Evolutionary conservation across 2,888 invertebrate species (phyloP).

Genomic region (Acleris cristana): DNA sequence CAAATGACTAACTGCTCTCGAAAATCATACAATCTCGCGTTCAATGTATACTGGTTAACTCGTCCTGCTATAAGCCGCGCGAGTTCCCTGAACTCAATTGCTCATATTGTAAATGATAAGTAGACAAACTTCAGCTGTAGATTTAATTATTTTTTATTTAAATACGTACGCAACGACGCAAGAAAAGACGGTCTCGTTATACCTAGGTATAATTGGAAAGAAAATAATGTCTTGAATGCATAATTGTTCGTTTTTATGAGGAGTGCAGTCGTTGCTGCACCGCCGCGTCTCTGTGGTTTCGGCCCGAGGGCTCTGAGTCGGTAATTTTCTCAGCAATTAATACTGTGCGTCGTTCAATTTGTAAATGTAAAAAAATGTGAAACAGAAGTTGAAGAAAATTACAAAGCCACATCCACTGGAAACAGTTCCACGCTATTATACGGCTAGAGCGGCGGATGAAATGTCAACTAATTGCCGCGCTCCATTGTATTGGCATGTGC

Average conservation of each 20-base stretch:
- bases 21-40: conserved; percentile 53
- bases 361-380: conserved; percentile 72
- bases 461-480: conserved; percentile 63
- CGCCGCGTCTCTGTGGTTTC: conserved; percentile 70
- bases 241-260: conserved; percentile 73
- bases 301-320: conserved; percentile 61
- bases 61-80: conserved; percentile 24
- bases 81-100: conserved; percentile 18
- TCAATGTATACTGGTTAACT: conserved; percentile 39
- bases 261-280: conserved; percentile 52
- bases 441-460: conserved; percentile 51
- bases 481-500: conserved; percentile 64
- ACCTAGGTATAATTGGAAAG: conserved; percentile 58
- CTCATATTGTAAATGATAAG: conserved; percentile 5
- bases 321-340: conserved; percentile 81
- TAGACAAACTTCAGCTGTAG: not conserved
- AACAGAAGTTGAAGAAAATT: conserved; percentile 69
- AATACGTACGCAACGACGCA: not conserved
- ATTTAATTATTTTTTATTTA: too few species aligned
- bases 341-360: conserved; percentile 72
- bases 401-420: conserved; percentile 60
- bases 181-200: conserved; percentile 43
- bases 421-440: conserved; percentile 58
- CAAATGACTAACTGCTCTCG: conserved; percentile 54
- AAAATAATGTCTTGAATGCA: conserved; percentile 63